Conservation (phyloP, 2,113 vertebrate genomes). For the Megaceryle maxima region DNA sequence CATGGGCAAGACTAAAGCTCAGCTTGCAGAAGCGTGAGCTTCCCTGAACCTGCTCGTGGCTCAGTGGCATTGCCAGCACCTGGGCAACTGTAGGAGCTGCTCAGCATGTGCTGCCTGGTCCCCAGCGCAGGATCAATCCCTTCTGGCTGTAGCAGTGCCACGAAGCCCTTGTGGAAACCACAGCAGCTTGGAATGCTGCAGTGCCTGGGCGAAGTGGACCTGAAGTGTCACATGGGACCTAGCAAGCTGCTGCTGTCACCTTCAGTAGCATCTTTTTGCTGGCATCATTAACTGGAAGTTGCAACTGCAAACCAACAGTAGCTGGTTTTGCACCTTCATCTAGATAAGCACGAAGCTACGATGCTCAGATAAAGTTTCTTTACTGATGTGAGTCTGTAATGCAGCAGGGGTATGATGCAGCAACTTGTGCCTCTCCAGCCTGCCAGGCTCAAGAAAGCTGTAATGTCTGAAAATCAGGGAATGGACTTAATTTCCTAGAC, state of each 20-base stretch:
- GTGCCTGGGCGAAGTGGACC: not conserved
- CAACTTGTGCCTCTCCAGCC: not conserved
- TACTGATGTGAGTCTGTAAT: accelerated
- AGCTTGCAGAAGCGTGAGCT: not conserved
- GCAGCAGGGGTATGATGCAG: not conserved
- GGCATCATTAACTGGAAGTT: not conserved
- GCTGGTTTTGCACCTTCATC: not conserved
- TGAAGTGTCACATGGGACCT: not conserved
- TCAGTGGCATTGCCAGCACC: not conserved
- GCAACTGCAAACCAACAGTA: not conserved
- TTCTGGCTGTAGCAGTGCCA: accelerated
- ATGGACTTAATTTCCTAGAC: not conserved
- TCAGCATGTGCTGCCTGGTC: not conserved
- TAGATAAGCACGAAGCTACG: not conserved
- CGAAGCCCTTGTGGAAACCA: not conserved
- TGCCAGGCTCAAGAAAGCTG: not conserved
- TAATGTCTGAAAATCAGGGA: not conserved
- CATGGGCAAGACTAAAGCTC: accelerated
- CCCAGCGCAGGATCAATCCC: not conserved
- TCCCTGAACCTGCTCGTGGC: not conserved
- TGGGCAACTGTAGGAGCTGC: not conserved
- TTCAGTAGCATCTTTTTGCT: not conserved
- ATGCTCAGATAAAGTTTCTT: not conserved
- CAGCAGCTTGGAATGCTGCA: accelerated
- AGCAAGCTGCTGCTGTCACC: not conserved